Base-by-base conservation (phyloP, 1,140 invertebrate genomes). In the Amyelois transitella region DNA sequence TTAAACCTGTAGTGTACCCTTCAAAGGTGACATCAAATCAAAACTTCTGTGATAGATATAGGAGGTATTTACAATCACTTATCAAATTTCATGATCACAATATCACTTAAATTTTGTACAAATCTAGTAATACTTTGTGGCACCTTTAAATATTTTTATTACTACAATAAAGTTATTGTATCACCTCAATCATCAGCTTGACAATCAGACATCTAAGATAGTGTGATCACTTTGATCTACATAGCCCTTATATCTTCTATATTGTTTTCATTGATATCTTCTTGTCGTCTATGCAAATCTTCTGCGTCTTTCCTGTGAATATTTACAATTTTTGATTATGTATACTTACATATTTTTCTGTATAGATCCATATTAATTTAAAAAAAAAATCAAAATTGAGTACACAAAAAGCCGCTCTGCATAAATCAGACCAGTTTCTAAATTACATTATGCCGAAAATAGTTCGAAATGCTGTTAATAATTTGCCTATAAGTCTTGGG, bases 251-350 rank as follows among this genome's bases (percentile, higher is more conserved):
- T 51, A n/a, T 66, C 59, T 58, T 84, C 74, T 73, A 86, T 75
- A 50, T 78, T 69, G 53, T 83, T 80, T 0, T 77, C 69, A 4
- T 79, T 75, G 18, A 73, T 62, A 10, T 63, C 45, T 62, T 84
- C 78, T 54, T 86, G 72, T 58, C 75, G 64, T 59, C 78, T 74
- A 57, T 89, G 88, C 43, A 85, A 43, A 47, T 75, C 70, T 61
- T 89, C 88, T 14, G 88, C 88, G 5, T 89, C 73, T 81, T 86
- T 77, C 19, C 88, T 89, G 74, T 44, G 77, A 78, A 53, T n/a
- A 21, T 21, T 21, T 21, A 1, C 18, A 14, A 5, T 28, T 5
- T 28, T 45, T 5, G 6, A 43, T 45, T 19, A 24, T 22, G 20
- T 28, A 28, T 28, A 28, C 25, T 6, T 10, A 6, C 43, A 43